Evolutionary conservation across 2,113 vertebrate genomes (phyloP), one percentile per base, ranked within the genome.

Genomic region (Apeltes quadracus): DNA sequence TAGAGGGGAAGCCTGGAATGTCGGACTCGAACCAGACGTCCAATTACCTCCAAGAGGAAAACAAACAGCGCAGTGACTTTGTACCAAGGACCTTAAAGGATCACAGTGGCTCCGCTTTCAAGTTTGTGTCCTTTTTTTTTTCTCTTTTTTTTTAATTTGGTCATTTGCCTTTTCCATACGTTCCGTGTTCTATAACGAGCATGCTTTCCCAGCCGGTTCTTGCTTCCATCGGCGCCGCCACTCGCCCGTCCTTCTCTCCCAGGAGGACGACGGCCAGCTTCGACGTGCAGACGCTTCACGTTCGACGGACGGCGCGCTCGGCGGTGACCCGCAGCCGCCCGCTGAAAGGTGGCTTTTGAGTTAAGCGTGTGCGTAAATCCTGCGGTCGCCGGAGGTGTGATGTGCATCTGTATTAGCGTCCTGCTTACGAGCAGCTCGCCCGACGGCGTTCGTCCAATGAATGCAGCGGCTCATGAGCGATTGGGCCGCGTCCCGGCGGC

Each of bases 301-400:
- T 67, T 77, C 87, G 85, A 84, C 79, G 76, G 69, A 78, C n/a
- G 84, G 82, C 72, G 55, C 70, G 78, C 81, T 79, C 67, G 79
- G 64, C 32, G 23, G 38, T 27, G 56, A 55, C 72, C 82, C 57
- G 43, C 43, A 75, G 61, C 57, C 15, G 44, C 20, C 58, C 10
- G 85, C 78, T 84, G 84, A 86, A 83, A 81, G 82, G 79, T 84
- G 61, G 79, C 78, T 87, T 87, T 83, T 72, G 82, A 89, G 83
- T 81, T 80, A 84, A 87, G 84, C 84, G 79, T 78, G 78, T 69
- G 36, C 78, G 86, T 88, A 90, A 91, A 91, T 90, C 85, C 81
- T 78, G 22, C 43, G 69, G 83, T 81, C 6, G 44, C 66, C 16
- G 54, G 61, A 79, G 78, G 73, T 84, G 72, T 82, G 81, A 86